Percentiles rank a stretch among this genome's conserved stretches.
These are phyloP conservation scores for Dendrocopos noguchii DNA, from an alignment of 2,113 vertebrate genomes.

Conservation along the genomic window DNA sequence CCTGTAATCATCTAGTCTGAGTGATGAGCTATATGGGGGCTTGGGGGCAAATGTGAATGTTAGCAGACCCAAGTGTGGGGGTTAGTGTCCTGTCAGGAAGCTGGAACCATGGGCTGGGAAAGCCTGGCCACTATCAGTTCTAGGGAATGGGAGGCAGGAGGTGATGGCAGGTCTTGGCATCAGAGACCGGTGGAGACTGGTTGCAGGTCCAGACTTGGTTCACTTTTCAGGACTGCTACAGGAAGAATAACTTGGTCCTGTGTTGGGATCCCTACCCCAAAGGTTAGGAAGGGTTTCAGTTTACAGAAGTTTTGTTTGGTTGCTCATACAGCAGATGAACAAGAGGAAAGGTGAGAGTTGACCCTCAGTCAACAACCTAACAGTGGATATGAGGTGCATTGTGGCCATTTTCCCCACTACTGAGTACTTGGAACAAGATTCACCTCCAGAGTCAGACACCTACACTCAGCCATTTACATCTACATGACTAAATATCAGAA, in stretches of 20 bases:
- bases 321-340: rapidly evolving
- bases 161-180: background rate
- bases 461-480: background rate
- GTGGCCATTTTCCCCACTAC: background rate
- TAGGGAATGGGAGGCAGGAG: background rate
- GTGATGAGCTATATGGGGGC: background rate
- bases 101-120: background rate
- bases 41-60: background rate
- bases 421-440: background rate
- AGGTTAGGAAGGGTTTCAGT: background rate
- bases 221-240: background rate
- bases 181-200: background rate
- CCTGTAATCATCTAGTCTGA: background rate
- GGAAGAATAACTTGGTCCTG: background rate
- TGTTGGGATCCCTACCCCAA: background rate
- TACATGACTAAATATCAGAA: background rate
- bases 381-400: background rate
- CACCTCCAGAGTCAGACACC: background rate
- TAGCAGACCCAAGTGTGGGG: background rate
- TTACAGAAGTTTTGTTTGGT: background rate
- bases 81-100: background rate
- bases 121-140: background rate
- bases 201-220: background rate
- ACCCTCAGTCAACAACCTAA: background rate
- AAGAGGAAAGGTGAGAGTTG: background rate